Evolutionary conservation across 2,113 vertebrate species (phyloP).

Genomic region (Forbesichthys papilliferus): DNA sequence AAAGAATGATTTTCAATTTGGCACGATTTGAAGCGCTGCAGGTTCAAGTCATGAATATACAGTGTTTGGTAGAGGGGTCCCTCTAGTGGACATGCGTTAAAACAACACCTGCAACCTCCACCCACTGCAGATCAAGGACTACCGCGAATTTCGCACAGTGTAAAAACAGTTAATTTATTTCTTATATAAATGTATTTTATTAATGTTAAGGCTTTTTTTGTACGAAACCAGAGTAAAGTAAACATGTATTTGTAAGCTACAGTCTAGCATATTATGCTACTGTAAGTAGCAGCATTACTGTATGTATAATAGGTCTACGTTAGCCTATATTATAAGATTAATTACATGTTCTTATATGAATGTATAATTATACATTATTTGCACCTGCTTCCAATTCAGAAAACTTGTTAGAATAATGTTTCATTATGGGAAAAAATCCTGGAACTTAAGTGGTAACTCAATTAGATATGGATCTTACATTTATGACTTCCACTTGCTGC

Average conservation of each 20-base stretch:
- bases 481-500: no score
- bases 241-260: neutral
- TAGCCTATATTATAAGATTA: no score
- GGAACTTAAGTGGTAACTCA: no score
- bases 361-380: neutral
- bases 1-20: no score
- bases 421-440: no score
- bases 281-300: neutral
- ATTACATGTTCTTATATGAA: neutral
- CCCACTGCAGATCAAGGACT: neutral
- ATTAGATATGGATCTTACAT: no score
- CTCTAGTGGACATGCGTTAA: neutral
- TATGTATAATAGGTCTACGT: neutral
- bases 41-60: neutral
- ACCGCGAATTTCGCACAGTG: neutral
- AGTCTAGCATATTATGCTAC: neutral
- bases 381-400: neutral
- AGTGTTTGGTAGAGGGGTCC: neutral
- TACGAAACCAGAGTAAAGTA: neutral
- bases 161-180: neutral
- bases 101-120: neutral
- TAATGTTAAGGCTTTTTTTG: neutral
- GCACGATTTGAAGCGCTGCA: neutral
- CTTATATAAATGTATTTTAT: neutral
- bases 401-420: neutral